These are phyloP conservation scores for Acridotheres tristis DNA, from an alignment of 2,797 vertebrate species.

Conservation along the genomic window DNA sequence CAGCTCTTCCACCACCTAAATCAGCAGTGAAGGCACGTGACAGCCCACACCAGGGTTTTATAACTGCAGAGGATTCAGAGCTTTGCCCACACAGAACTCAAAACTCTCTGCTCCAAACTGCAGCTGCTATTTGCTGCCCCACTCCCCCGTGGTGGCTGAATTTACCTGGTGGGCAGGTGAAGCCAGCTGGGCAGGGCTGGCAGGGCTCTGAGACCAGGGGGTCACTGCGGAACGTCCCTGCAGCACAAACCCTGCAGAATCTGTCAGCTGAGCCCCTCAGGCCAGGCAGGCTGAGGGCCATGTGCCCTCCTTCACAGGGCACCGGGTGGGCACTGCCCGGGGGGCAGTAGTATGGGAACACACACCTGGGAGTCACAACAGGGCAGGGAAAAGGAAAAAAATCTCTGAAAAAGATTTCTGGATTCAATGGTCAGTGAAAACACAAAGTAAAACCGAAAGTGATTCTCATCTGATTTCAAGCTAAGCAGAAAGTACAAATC, in stretches of 20 bases:
- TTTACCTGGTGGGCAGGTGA: conserved; percentile 85
- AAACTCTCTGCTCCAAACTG: not conserved
- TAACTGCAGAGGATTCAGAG: not conserved
- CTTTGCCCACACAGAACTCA: not conserved
- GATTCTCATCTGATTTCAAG: not conserved
- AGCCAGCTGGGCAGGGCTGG: conserved; percentile 86
- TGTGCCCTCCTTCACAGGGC: conserved; percentile 82
- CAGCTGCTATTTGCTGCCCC: not conserved
- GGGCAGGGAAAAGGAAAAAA: not conserved
- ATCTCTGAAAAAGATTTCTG: not conserved
- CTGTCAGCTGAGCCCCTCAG: conserved; percentile 81
- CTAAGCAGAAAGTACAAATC: not conserved
- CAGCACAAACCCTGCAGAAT: conserved; percentile 82
- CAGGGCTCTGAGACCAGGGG: conserved; percentile 72
- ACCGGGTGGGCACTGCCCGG: conserved; percentile 78
- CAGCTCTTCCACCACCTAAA: not conserved
- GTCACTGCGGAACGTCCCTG: conserved; percentile 80
- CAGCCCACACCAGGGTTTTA: not conserved
- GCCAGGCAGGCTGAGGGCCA: conserved; percentile 81
- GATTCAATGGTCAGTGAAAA: not conserved
- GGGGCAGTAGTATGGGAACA: conserved; percentile 89
- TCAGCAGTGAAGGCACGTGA: not conserved
- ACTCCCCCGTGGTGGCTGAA: not conserved
- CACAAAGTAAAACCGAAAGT: not conserved
- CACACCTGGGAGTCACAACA: conserved; percentile 79